These are phyloP conservation scores for Triplophysa bombifrons DNA, from an alignment of 2,797 vertebrate genomes.

Conservation along the genomic window DNA sequence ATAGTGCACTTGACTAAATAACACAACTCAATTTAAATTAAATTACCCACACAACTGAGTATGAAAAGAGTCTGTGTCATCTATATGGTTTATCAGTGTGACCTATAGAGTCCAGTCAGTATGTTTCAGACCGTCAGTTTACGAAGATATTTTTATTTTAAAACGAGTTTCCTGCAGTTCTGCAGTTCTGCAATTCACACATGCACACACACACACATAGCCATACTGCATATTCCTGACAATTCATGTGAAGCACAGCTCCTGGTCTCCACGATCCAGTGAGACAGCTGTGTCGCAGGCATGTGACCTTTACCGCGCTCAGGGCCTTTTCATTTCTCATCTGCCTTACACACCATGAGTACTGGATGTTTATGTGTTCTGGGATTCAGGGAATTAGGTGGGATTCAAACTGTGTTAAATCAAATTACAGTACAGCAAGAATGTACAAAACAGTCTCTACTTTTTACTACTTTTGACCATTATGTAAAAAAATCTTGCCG, in stretches of 20 bases:
- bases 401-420: background rate
- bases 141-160: background rate
- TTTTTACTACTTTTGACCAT: background rate
- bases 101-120: background rate
- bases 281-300: constrained; percentile 26
- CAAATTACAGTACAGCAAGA: background rate
- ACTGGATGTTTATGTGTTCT: background rate
- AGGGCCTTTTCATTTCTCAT: background rate
- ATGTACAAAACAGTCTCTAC: background rate
- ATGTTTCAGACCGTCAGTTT: background rate
- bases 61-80: too few species aligned
- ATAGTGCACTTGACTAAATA: too few species aligned
- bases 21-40: too few species aligned
- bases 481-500: too few species aligned
- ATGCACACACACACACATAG: background rate
- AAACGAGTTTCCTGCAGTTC: background rate
- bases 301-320: background rate
- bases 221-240: constrained; percentile 26
- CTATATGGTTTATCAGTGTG: too few species aligned
- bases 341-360: background rate
- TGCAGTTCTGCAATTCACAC: background rate
- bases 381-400: background rate
- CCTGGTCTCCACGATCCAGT: constrained; percentile 19
- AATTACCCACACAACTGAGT: too few species aligned
- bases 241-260: constrained; percentile 4